These are phyloP conservation scores for Dinocampus coccinellae DNA, from an alignment of 2,888 invertebrate genomes.

Conservation along the genomic window DNA sequence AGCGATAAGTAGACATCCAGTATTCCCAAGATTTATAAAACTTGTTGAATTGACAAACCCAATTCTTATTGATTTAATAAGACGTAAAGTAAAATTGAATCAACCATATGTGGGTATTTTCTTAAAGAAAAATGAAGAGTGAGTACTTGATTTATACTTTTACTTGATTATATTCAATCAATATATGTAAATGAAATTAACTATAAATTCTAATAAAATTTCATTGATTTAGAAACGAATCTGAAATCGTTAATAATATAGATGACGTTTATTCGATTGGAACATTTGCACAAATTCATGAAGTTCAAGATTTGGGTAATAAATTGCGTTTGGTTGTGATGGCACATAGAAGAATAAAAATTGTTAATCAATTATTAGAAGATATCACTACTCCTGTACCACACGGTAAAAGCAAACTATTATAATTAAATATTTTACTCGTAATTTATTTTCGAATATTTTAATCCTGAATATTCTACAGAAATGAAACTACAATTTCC, in stretches of 20 bases:
- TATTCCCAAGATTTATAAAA: constrained; percentile 98
- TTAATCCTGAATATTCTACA: constrained; percentile 58
- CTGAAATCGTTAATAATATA: constrained; percentile 85
- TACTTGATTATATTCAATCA: background rate
- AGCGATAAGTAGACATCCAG: constrained; percentile 93
- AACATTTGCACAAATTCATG: constrained; percentile 98
- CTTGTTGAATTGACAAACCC: constrained; percentile 95
- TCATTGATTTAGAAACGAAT: constrained; percentile 75
- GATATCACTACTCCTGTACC: constrained; percentile 75
- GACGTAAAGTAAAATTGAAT: constrained; percentile 93
- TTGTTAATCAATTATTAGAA: constrained; percentile 84
- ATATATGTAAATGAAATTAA: background rate
- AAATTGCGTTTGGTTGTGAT: constrained; percentile 91
- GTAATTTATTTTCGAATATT: background rate
- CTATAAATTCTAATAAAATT: constrained; percentile 7
- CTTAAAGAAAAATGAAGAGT: constrained; percentile 91
- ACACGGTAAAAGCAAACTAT: constrained; percentile 69
- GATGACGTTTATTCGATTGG: constrained; percentile 92
- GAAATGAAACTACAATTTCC: constrained; percentile 87
- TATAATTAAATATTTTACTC: constrained; percentile 5
- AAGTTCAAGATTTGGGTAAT: constrained; percentile 95
- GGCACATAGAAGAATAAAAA: constrained; percentile 91
- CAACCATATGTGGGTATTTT: constrained; percentile 99
- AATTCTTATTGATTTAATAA: constrained; percentile 86
- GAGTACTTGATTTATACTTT: constrained; percentile 52